Conservation (phyloP, 2,797 vertebrate species). For the Zenarchopterus dispar region DNA sequence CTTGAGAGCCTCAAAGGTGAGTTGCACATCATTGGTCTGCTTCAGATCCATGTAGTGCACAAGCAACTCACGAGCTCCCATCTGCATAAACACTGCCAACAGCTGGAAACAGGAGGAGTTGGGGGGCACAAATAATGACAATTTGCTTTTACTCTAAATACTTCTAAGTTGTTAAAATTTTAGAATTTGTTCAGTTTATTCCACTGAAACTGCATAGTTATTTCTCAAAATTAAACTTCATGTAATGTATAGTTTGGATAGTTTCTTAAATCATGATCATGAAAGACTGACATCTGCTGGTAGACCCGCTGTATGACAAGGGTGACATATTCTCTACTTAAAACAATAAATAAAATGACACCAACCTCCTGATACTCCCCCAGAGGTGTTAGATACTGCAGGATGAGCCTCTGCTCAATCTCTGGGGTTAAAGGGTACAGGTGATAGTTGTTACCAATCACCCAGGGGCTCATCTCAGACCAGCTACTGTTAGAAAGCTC, state of each 20-base stretch:
- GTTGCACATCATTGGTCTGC: conserved; percentile 95
- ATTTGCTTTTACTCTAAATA: conserved; percentile 8
- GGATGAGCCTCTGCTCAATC: conserved; percentile 96
- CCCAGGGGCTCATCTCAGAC: conserved; percentile 99
- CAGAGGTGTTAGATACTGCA: conserved; percentile 96
- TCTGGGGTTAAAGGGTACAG: conserved; percentile 94
- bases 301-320: conserved; percentile 35
- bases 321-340: neutral
- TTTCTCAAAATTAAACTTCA: neutral
- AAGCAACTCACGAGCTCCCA: conserved; percentile 95
- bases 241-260: neutral
- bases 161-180: neutral
- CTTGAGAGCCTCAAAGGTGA: conserved; percentile 98
- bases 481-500: conserved; percentile 99
- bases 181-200: neutral
- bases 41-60: conserved; percentile 99
- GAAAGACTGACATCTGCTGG: conserved; percentile 71
- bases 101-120: conserved; percentile 80
- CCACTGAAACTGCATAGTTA: neutral
- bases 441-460: conserved; percentile 97
- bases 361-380: conserved; percentile 98
- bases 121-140: neutral
- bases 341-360: conserved; percentile 4
- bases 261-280: conserved; percentile 8
- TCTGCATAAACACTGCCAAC: conserved; percentile 97